Evolutionary conservation across 2,113 vertebrate species (phyloP).

Genomic region (Hydropotes inermis): DNA sequence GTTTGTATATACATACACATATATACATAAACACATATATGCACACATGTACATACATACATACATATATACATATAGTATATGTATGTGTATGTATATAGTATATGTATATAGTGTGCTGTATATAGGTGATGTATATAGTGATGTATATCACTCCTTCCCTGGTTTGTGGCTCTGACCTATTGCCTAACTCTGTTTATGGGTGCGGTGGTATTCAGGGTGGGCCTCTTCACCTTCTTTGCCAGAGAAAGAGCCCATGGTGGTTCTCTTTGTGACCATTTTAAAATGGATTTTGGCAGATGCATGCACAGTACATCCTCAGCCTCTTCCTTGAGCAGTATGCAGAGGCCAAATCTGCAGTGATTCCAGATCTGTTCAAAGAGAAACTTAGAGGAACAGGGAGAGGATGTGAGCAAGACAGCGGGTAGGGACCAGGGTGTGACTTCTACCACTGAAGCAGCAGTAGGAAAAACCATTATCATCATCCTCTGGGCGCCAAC

Average conservation of each 20-base stretch:
- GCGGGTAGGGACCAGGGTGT: neutral
- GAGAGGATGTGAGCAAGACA: neutral
- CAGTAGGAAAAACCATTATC: neutral
- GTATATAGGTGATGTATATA: too few relatives aligned
- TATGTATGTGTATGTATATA: too few relatives aligned
- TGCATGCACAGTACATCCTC: neutral
- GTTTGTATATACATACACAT: too few relatives aligned
- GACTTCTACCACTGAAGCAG: neutral
- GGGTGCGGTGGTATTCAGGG: neutral
- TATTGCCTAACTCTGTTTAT: neutral
- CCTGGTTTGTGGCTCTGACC: neutral
- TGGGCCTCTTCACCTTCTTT: neutral
- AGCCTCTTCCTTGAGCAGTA: neutral
- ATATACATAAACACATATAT: too few relatives aligned
- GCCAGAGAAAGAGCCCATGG: neutral
- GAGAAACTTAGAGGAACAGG: neutral
- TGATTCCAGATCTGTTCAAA: neutral
- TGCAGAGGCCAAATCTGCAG: neutral
- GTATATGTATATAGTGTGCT: too few relatives aligned
- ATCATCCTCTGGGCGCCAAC: neutral
- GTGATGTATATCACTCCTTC: neutral
- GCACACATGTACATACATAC: too few relatives aligned
- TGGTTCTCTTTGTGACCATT: neutral
- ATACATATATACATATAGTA: too few relatives aligned
- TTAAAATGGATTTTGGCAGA: neutral